Base-by-base conservation (phyloP, 2,113 vertebrate genomes). In the Apeltes quadracus region DNA sequence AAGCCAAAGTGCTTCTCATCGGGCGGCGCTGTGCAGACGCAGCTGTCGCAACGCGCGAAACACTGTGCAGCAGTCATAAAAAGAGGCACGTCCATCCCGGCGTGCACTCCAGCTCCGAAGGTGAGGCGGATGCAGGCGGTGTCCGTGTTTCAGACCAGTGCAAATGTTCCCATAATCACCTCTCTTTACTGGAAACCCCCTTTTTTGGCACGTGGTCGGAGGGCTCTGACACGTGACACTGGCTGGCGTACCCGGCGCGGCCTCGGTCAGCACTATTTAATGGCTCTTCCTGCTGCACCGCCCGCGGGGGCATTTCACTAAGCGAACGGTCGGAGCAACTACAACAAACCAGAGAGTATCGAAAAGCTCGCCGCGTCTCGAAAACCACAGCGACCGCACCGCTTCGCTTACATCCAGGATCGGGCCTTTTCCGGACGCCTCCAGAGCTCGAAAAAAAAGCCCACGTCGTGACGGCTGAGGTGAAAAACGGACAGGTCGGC, bases 321-420 rank as follows among this genome's bases (percentile, higher is more conserved):
- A 91, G 79, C 83, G 75, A 90, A 81, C 87, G 87, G 89, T 91
- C 77, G 83, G 77, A 91, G 84, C 58, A 82, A 61, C 77, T 85
- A 84, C 77, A 84, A 84, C 86, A 84, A 86, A 87, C 73, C 59
- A 51, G 39, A 76, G 75, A 82, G 76, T 84, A 89, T 90, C 87
- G 76, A 88, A 87, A 86, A 76, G 78, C 66, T 85, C 76, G 48
- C 72, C 72, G 87, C 51, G 71, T 80, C 71, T 85, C 55, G 69
- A 62, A 68, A 82, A 90, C 88, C 87, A 58, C 83, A 85, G 76
- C 68, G 75, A 88, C 90, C 89, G 63, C 87, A 84, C 38, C 48
- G 78, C 81, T 64, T 82, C 71, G 76, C 70, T 82, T 89, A 75
- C 61, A 66, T 74, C 27, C 59, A 62, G 64, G 81, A 76, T 61